Percentiles rank a stretch among this genome's conserved stretches.
Conservation (phyloP, 2,113 vertebrate species). For the Sterna hirundo region DNA sequence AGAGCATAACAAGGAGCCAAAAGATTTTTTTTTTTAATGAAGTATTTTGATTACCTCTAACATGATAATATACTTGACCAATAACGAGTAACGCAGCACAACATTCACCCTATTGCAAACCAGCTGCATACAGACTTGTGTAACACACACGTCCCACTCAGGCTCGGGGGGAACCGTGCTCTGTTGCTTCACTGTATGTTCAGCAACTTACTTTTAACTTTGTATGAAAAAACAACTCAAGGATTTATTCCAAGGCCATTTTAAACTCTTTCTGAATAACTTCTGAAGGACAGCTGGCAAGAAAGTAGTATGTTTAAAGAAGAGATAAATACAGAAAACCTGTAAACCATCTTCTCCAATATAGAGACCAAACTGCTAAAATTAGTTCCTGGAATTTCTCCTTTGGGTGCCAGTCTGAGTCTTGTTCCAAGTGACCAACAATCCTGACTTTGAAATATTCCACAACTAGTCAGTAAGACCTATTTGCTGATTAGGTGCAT, state of each 20-base stretch:
- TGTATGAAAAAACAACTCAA: not conserved
- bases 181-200: not conserved
- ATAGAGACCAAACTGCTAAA: slow-evolving; percentile 60
- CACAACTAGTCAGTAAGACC: not conserved
- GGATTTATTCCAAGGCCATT: not conserved
- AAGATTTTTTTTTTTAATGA: not conserved
- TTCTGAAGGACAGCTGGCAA: not conserved
- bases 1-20: not conserved
- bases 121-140: not conserved
- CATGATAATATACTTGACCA: not conserved
- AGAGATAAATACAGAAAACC: slow-evolving; percentile 65
- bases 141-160: not conserved
- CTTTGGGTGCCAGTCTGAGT: slow-evolving; percentile 47
- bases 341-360: slow-evolving; percentile 43
- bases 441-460: not conserved
- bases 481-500: not conserved
- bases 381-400: slow-evolving; percentile 58
- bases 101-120: not conserved
- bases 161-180: not conserved
- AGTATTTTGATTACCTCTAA: not conserved
- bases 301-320: slow-evolving; percentile 13
- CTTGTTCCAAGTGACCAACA: slow-evolving; percentile 43
- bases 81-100: not conserved
- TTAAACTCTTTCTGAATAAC: not conserved
- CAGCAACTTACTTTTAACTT: slow-evolving; percentile 19